These are phyloP conservation scores for Tetrapedia diversipes DNA, from an alignment of 2,888 invertebrate genomes.

Conservation along the genomic window DNA sequence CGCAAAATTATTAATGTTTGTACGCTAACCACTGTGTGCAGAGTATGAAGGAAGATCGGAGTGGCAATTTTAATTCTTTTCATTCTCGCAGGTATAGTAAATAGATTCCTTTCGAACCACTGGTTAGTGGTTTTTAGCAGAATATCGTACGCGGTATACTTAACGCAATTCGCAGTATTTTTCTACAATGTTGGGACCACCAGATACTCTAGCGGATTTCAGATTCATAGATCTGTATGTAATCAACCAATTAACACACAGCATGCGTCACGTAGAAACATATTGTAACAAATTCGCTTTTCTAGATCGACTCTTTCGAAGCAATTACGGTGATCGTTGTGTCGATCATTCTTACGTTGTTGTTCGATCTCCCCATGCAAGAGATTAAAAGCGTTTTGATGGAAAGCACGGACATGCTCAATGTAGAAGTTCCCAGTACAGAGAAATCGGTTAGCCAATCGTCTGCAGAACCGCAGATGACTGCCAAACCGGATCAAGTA, in stretches of 20 bases:
- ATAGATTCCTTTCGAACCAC: slow-evolving; percentile 84
- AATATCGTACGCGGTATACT: slow-evolving; percentile 87
- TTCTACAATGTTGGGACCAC: slow-evolving; percentile 87
- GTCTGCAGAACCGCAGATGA: slow-evolving; percentile 32
- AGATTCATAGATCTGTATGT: slow-evolving; percentile 85
- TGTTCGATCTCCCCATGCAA: slow-evolving; percentile 88
- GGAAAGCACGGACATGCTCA: slow-evolving; percentile 74
- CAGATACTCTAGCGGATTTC: slow-evolving; percentile 86
- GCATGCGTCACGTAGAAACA: not conserved
- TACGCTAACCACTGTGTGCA: too few relatives aligned
- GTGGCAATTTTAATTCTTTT: not conserved
- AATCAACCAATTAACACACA: too few relatives aligned
- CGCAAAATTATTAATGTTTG: too few relatives aligned
- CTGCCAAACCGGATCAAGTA: not conserved
- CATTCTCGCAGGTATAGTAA: slow-evolving; percentile 83
- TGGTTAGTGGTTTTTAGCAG: slow-evolving; percentile 86
- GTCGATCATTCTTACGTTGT: slow-evolving; percentile 85
- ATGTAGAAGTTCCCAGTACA: slow-evolving; percentile 20
- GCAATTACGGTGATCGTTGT: slow-evolving; percentile 84
- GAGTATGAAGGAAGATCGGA: too few relatives aligned
- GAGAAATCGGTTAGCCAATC: slow-evolving; percentile 7
- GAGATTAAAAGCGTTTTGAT: slow-evolving; percentile 83
- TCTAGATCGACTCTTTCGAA: slow-evolving; percentile 86
- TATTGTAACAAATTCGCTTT: not conserved
- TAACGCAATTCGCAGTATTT: slow-evolving; percentile 87